Percentiles rank a stretch among this genome's conserved stretches.
Conservation (phyloP, 2,113 vertebrate species). For the Engraulis encrasicolus region DNA sequence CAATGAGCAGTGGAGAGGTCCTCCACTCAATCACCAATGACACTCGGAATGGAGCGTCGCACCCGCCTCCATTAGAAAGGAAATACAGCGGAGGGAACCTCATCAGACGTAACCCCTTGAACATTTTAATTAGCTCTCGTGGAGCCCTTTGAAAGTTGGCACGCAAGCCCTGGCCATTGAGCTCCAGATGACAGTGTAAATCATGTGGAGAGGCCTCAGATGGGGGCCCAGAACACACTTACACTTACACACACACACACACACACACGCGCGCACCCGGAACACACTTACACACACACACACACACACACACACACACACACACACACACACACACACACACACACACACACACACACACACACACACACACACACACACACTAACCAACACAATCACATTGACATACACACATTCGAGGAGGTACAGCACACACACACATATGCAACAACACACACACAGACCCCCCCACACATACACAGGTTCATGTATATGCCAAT, state of each 20-base stretch:
- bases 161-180: constrained; percentile 3
- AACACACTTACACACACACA: background rate
- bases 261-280: background rate
- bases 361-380: background rate
- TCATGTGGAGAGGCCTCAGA: background rate
- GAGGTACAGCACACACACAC: too few relatives aligned
- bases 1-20: background rate
- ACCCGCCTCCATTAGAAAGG: constrained; percentile 10
- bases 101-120: constrained; percentile 33
- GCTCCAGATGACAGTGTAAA: constrained; percentile 15
- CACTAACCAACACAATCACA: too few relatives aligned
- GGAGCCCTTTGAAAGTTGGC: constrained; percentile 27
- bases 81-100: constrained; percentile 17
- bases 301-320: background rate
- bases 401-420: too few relatives aligned
- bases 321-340: background rate
- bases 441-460: too few relatives aligned
- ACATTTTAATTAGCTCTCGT: constrained; percentile 38
- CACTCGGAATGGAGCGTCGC: background rate
- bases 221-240: background rate
- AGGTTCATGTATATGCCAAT: background rate
- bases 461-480: background rate
- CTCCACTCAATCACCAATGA: constrained; percentile 4
- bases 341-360: background rate
- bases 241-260: constrained; percentile 11